Evolutionary conservation across 1,140 invertebrate species (phyloP).

Genomic region (Drosophila fuyamai): DNA sequence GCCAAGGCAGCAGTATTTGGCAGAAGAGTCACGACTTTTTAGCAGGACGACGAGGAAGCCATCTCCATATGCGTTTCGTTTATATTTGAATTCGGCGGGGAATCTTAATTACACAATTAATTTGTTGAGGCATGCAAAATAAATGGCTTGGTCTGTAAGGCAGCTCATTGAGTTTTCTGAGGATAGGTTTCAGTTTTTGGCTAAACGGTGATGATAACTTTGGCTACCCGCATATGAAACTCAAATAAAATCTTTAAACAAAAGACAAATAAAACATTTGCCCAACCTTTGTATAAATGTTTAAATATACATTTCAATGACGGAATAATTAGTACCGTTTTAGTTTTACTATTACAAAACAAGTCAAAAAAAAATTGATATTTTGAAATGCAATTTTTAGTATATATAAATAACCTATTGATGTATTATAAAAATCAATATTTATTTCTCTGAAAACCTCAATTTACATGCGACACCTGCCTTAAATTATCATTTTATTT

Average conservation of each 20-base stretch:
- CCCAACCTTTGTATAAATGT: slow-evolving; percentile 4
- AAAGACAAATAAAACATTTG: not conserved
- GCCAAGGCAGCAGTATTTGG: slow-evolving; percentile 27
- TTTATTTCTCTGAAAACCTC: not conserved
- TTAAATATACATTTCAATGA: slow-evolving; percentile 7
- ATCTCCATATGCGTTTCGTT: slow-evolving; percentile 58
- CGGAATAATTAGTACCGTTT: too few species aligned
- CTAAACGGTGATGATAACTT: slow-evolving; percentile 1
- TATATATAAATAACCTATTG: too few species aligned
- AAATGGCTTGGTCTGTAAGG: slow-evolving; percentile 2
- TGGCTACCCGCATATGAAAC: not conserved
- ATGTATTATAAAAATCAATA: too few species aligned
- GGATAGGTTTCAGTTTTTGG: slow-evolving; percentile 8
- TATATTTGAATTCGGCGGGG: slow-evolving; percentile 11
- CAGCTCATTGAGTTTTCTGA: not conserved
- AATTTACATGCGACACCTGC: slow-evolving; percentile 15
- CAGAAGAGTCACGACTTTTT: slow-evolving; percentile 72
- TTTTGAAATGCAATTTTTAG: too few species aligned
- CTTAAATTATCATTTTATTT: slow-evolving; percentile 11
- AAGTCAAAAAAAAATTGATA: too few species aligned
- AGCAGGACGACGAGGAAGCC: slow-evolving; percentile 32
- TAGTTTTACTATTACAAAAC: too few species aligned
- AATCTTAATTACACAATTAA: slow-evolving; percentile 77
- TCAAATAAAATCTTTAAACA: slow-evolving; percentile 17
- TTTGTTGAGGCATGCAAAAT: slow-evolving; percentile 58